A percentile compares a stretch with the other conserved stretches of the same genome.
phyloP scores from a whole-genome alignment of 2,888 invertebrate genomes.

The Lumbricus terrestris region DNA sequence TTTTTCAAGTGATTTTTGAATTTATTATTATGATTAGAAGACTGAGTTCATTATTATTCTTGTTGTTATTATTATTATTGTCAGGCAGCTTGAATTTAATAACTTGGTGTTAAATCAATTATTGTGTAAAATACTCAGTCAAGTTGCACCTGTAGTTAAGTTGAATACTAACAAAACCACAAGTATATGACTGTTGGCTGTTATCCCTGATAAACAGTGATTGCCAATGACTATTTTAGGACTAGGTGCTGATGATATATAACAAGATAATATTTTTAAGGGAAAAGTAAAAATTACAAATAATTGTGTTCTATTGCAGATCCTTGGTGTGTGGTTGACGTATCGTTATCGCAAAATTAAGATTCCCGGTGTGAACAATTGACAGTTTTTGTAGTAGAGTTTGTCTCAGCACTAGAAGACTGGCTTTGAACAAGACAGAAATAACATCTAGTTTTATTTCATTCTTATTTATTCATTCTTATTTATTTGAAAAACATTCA shows the following conservation, averaged over 20 bases:
- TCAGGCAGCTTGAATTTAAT: too few species aligned
- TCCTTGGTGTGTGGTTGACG: constrained; percentile 93
- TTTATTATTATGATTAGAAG: too few species aligned
- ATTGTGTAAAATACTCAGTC: neutral
- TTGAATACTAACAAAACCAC: neutral
- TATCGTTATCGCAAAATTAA: constrained; percentile 96
- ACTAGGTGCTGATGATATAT: too few species aligned
- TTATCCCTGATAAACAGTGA: neutral
- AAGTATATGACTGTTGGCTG: neutral
- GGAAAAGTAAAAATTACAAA: neutral
- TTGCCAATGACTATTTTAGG: neutral
- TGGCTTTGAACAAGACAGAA: neutral
- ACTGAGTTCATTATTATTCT: too few species aligned
- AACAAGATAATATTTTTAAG: neutral
- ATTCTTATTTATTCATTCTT: neutral
- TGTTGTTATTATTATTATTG: too few species aligned
- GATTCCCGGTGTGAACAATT: constrained; percentile 93
- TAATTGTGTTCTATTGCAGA: constrained; percentile 68
- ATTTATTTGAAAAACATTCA: neutral
- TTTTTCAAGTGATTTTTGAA: too few species aligned
- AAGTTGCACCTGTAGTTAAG: too few species aligned
- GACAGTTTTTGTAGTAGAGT: constrained; percentile 77
- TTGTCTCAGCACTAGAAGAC: neutral
- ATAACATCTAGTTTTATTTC: neutral
- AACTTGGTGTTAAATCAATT: neutral